Conservation (phyloP, 2,888 invertebrate genomes). For the Tetranychus piercei region DNA sequence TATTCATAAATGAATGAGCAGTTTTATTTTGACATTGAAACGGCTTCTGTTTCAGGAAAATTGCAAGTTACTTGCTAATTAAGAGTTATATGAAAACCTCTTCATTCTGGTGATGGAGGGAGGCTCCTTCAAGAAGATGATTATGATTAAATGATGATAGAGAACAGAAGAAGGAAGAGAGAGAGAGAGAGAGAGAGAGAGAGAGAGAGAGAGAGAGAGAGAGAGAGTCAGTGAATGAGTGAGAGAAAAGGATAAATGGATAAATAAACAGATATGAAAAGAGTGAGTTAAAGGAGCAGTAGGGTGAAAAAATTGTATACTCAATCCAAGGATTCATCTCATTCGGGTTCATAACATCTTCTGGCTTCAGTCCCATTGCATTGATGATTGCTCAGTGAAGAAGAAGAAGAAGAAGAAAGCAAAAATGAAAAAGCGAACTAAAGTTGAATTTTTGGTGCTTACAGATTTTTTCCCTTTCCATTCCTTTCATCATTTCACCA, state of each 20-base stretch:
- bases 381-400: neutral
- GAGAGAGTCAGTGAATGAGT: neutral
- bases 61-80: neutral
- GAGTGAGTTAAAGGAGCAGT: neutral
- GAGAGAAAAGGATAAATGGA: neutral
- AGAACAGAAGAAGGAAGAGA: neutral
- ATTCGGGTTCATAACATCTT: neutral
- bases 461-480: neutral
- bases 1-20: neutral
- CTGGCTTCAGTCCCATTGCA: neutral
- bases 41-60: conserved; percentile 1
- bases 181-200: neutral
- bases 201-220: neutral
- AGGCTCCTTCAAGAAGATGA: neutral
- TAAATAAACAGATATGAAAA: neutral
- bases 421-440: neutral
- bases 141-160: neutral
- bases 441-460: neutral
- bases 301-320: neutral
- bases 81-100: neutral
- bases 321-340: neutral
- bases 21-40: neutral
- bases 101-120: conserved; percentile 5
- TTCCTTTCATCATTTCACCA: neutral
- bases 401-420: neutral